These are phyloP conservation scores for Timema cristinae DNA, from an alignment of 2,888 invertebrate species.

Conservation along the genomic window DNA sequence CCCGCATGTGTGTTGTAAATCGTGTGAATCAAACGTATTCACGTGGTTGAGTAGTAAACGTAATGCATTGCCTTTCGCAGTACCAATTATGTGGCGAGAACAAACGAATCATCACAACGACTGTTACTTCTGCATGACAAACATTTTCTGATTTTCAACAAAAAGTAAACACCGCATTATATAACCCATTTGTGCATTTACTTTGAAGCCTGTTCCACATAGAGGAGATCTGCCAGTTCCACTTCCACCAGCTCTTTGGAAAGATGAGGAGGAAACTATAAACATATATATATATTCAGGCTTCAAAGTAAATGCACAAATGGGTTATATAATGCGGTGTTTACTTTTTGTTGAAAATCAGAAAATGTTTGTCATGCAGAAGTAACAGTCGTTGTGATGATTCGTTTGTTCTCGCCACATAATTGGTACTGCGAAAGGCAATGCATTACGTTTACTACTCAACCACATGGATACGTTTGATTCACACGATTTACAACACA, in stretches of 20 bases:
- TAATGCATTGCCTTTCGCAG: background rate
- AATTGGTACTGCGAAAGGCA: background rate
- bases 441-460: background rate
- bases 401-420: conserved; percentile 4
- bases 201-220: no score
- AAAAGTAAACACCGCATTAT: background rate
- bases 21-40: no score
- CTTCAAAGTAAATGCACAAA: no score
- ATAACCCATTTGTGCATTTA: no score
- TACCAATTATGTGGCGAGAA: background rate
- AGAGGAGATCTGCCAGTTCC: no score
- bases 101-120: conserved; percentile 1
- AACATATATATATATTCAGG: no score
- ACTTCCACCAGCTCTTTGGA: no score
- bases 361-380: background rate
- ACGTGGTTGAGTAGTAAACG: background rate
- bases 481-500: no score
- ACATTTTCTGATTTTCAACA: background rate
- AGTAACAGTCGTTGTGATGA: background rate
- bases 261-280: no score
- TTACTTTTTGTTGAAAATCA: background rate
- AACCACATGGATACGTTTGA: no score
- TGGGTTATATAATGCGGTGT: background rate
- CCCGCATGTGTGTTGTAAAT: no score
- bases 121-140: background rate